These are phyloP conservation scores for Scaptomyza montana DNA, from an alignment of 1,140 invertebrate species.

Conservation along the genomic window DNA sequence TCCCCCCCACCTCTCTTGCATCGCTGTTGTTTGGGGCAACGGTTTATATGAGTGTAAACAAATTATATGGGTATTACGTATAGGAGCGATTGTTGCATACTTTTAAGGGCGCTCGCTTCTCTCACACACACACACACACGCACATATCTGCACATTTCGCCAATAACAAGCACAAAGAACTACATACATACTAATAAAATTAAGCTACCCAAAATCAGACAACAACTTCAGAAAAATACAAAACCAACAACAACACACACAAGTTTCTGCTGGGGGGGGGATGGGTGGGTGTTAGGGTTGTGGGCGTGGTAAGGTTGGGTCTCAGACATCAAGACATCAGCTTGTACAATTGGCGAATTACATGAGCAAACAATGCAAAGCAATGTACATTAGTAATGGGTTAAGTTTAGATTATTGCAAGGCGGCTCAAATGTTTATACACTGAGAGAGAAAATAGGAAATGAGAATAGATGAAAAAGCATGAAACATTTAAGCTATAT, in stretches of 20 bases:
- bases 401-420: slow-evolving; percentile 16
- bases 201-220: slow-evolving; percentile 50
- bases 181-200: slow-evolving; percentile 68
- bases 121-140: not conserved
- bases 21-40: slow-evolving; percentile 48
- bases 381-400: slow-evolving; percentile 21
- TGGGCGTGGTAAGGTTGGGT: not conserved
- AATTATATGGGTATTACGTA: slow-evolving; percentile 24
- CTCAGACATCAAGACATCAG: slow-evolving; percentile 11
- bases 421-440: not conserved
- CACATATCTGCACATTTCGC: slow-evolving; percentile 13
- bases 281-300: no score
- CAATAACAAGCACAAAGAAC: slow-evolving; percentile 44
- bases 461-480: not conserved
- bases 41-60: slow-evolving; percentile 33
- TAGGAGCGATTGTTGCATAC: slow-evolving; percentile 25
- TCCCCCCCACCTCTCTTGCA: not conserved
- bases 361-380: slow-evolving; percentile 30
- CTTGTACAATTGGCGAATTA: slow-evolving; percentile 7
- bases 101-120: slow-evolving; percentile 11
- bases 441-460: slow-evolving; percentile 7
- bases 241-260: not conserved
- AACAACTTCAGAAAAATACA: slow-evolving; percentile 5
- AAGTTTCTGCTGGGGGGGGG: no score
- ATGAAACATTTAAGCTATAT: no score